Base-by-base conservation (phyloP, 2,797 vertebrate species). In the Melanogrammus aeglefinus region DNA sequence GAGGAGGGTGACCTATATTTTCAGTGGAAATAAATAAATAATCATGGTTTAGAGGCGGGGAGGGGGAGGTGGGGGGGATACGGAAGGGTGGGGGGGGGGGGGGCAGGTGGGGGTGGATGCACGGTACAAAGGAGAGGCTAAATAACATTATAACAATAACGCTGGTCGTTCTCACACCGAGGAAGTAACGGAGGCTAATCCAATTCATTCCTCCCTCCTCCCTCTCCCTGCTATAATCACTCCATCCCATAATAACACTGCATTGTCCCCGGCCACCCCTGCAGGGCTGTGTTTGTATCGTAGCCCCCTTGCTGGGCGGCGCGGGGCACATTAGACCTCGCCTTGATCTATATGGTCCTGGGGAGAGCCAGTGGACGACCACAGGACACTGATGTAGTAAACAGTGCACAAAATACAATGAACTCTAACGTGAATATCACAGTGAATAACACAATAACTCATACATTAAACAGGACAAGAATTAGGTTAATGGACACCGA, bases 1-100 rank as follows among this genome's bases (percentile, higher is more conserved):
- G 91, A 92, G 63, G 93, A 88, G 88, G 86, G 76, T 94, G 94
- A 94, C 93, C 94, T 92, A 94, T 93, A 94, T 94, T 92, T 91
- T 84, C 80, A 39, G 76, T 83, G 83, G 85, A 94, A 92, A 94
- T 94, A 93, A 94, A 94, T 94, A 94, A 95, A 92, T 92, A 91
- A 93, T 77, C 79, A 74, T 78, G 77, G 87, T 93, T 90, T 82
- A 78, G 83, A 81, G 73, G 82, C 83, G 63, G 24, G 13, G 4
- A 6, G 29, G 70, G 1, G 14, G 29, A 21, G 57, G n/a, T n/a
- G 63, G 63, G 12, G 66, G 24, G 66, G n/a, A 2, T 10, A 24
- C 21, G 80, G 86, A 89, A 87, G 86, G 89, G 90, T 90, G 90
- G 90, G 82, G 86, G 86, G 92, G 92, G 86, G 91, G 12, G 29